A percentile compares a stretch with the other conserved stretches of the same genome.
Evolutionary conservation across 1,140 invertebrate species (phyloP).

Genomic region (Drosophila watanabei): DNA sequence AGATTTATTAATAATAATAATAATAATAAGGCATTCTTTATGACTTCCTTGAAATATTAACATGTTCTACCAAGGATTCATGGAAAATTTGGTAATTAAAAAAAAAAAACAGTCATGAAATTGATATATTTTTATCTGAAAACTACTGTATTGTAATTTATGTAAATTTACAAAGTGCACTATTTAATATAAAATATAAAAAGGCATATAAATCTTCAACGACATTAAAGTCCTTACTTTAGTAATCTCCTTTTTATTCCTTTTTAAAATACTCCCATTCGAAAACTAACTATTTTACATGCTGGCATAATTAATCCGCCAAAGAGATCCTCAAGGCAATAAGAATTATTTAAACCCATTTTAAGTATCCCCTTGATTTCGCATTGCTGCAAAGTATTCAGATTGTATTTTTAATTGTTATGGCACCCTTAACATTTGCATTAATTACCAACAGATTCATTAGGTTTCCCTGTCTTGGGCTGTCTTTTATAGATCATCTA

Average conservation of each 20-base stretch:
- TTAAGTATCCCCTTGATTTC: not conserved
- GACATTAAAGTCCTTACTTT: not conserved
- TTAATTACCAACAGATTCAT: slow-evolving; percentile 46
- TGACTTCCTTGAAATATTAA: not conserved
- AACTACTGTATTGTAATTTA: too few species aligned
- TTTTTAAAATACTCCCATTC: not conserved
- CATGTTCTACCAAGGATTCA: not conserved
- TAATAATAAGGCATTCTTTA: not conserved
- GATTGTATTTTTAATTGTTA: slow-evolving; percentile 16
- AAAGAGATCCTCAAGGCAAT: not conserved
- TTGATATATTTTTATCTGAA: too few species aligned
- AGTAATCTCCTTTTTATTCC: not conserved
- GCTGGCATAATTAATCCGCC: too few species aligned
- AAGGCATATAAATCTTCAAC: not conserved
- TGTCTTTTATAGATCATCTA: slow-evolving; percentile 41
- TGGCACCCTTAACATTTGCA: slow-evolving; percentile 29
- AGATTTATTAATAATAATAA: not conserved
- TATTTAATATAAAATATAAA: not conserved
- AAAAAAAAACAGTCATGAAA: too few species aligned
- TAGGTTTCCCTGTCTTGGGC: slow-evolving; percentile 13
- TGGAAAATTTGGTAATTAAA: too few species aligned
- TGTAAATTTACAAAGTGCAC: not conserved
- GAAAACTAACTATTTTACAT: not conserved
- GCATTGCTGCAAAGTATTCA: slow-evolving; percentile 12
- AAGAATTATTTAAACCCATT: not conserved